These are phyloP conservation scores for Caenorhabditis sulstoni DNA, from an alignment of 2,888 invertebrate species.

Conservation along the genomic window DNA sequence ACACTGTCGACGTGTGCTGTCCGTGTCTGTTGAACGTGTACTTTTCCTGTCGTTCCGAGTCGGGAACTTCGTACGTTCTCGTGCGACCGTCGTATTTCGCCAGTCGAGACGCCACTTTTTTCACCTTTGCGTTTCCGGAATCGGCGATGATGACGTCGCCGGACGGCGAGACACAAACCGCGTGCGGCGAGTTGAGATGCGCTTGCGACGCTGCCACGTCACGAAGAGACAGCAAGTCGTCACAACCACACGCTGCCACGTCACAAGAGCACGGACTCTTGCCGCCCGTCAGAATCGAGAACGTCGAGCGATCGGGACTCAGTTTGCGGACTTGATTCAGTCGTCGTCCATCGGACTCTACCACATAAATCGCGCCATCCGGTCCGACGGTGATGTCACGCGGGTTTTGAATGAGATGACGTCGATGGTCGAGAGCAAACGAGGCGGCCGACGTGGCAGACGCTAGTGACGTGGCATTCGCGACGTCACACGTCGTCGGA, in stretches of 20 bases:
- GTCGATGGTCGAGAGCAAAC: conserved; percentile 85
- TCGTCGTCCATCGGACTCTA: conserved; percentile 92
- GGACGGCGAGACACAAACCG: conserved; percentile 93
- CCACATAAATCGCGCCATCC: conserved; percentile 92
- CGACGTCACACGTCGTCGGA: conserved; percentile 33
- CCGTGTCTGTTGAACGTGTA: conserved; percentile 86
- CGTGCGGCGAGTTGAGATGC: conserved; percentile 77
- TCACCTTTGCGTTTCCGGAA: conserved; percentile 81
- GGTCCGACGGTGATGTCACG: conserved; percentile 92
- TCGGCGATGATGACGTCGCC: conserved; percentile 97
- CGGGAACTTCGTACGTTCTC: conserved; percentile 92
- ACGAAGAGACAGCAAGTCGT: conserved; percentile 80
- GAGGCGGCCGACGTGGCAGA: background rate
- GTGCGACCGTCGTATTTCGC: conserved; percentile 81
- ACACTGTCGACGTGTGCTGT: conserved; percentile 88
- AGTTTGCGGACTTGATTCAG: conserved; percentile 86
- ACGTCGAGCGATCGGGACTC: conserved; percentile 39
- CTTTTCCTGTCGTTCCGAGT: conserved; percentile 80
- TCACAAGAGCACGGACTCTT: conserved; percentile 64
- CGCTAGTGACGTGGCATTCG: conserved; percentile 25
- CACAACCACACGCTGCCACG: conserved; percentile 82
- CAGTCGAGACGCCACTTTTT: conserved; percentile 84
- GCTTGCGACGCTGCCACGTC: conserved; percentile 67
- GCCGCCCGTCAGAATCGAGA: conserved; percentile 56
- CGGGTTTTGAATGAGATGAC: conserved; percentile 86